Evolutionary conservation across 2,113 vertebrate species (phyloP).

Genomic region (Aegypius monachus): DNA sequence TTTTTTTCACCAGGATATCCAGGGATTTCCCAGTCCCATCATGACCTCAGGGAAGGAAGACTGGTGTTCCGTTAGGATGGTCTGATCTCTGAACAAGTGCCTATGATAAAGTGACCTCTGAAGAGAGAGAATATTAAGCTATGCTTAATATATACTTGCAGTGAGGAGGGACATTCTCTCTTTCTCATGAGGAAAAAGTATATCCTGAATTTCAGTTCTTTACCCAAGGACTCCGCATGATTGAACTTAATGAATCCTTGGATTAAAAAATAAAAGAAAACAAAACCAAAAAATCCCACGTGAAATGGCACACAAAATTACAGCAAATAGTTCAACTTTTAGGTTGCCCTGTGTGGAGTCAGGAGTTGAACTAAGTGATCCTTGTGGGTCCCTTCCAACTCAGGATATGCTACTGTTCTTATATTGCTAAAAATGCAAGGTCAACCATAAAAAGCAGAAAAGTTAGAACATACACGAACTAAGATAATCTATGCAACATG

Average conservation of each 20-base stretch:
- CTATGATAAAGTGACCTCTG: neutral
- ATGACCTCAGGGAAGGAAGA: neutral
- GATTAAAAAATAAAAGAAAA: neutral
- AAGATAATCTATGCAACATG: neutral
- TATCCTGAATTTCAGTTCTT: neutral
- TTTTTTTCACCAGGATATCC: neutral
- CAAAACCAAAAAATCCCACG: fast-evolving
- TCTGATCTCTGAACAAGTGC: neutral
- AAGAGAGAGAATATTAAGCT: neutral
- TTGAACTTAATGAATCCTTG: neutral
- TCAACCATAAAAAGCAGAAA: neutral
- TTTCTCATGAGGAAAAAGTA: neutral
- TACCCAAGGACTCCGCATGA: neutral
- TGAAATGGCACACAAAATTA: neutral
- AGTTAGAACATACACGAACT: neutral
- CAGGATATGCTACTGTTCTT: neutral
- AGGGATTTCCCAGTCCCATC: neutral
- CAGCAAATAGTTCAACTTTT: neutral
- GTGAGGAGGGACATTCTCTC: neutral
- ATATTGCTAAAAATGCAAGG: neutral
- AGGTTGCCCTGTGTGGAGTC: neutral
- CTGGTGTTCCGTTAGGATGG: neutral
- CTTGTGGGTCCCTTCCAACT: neutral
- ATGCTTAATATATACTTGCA: neutral
- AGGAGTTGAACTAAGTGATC: neutral